A percentile compares a stretch with the other conserved stretches of the same genome.
Conservation (phyloP, 2,888 invertebrate genomes). For the Synergus japonicus region DNA sequence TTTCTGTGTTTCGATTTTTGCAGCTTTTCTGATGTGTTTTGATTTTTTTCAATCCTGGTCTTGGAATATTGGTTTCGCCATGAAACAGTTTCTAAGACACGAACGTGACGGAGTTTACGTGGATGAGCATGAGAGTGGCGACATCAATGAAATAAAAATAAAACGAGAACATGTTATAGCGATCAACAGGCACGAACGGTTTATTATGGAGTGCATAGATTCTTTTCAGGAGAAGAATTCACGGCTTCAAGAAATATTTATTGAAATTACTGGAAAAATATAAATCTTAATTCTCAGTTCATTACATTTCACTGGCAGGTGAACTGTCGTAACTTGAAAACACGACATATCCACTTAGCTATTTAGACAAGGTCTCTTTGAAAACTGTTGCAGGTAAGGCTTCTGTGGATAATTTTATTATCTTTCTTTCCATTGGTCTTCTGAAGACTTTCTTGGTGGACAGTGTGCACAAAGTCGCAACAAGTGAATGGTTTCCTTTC, state of each 20-base stretch:
- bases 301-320: too few relatives aligned
- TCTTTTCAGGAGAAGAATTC: background rate
- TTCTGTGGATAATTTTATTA: conserved; percentile 20
- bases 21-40: background rate
- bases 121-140: conserved; percentile 27
- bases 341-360: background rate
- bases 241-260: conserved; percentile 5
- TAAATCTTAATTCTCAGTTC: too few relatives aligned
- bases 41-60: conserved; percentile 4
- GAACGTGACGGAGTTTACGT: conserved; percentile 28
- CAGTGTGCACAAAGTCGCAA: conserved; percentile 29
- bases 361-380: background rate
- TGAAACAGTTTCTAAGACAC: conserved; percentile 13
- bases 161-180: conserved; percentile 33
- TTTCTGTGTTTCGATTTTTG: background rate
- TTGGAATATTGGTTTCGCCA: conserved; percentile 10
- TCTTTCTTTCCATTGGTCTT: background rate
- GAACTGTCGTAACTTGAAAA: background rate
- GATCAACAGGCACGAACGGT: conserved; percentile 33
- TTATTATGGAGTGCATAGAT: background rate
- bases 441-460: conserved; percentile 1
- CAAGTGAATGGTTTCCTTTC: conserved; percentile 35
- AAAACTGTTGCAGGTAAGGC: background rate
- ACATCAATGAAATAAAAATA: conserved; percentile 39
- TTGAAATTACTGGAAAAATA: background rate